Evolutionary conservation across 2,888 invertebrate species (phyloP).

Genomic region (Habroteleia sp.): DNA sequence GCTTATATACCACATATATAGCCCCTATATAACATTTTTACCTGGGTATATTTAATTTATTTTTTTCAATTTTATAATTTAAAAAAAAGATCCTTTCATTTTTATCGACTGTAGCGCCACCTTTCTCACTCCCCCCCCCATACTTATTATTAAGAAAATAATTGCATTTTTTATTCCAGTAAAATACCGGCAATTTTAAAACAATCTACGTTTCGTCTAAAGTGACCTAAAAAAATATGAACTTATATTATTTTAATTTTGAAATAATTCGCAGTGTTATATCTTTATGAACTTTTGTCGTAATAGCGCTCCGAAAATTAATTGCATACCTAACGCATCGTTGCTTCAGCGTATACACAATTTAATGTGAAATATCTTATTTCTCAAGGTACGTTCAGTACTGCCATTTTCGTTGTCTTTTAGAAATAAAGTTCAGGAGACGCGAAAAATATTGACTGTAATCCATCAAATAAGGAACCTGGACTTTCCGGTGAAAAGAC

Average conservation of each 20-base stretch:
- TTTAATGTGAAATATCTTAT: constrained; percentile 55
- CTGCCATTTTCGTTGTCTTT: constrained; percentile 41
- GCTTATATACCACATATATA: too few relatives aligned
- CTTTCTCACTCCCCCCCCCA: too few relatives aligned
- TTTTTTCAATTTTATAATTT: too few relatives aligned
- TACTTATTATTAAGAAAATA: too few relatives aligned
- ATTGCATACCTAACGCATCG: constrained; percentile 47
- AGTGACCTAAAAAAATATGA: background rate
- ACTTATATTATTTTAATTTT: constrained; percentile 14
- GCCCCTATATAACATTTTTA: too few relatives aligned
- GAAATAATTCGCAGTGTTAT: constrained; percentile 9
- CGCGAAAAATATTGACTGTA: constrained; percentile 31
- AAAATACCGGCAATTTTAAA: too few relatives aligned
- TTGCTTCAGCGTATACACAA: constrained; percentile 40
- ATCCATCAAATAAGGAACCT: constrained; percentile 36
- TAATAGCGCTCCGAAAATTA: constrained; percentile 38
- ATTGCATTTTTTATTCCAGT: too few relatives aligned
- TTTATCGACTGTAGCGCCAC: too few relatives aligned
- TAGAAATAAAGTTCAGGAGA: constrained; percentile 45
- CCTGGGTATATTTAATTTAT: too few relatives aligned
- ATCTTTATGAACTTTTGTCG: constrained; percentile 30
- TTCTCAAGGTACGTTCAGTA: constrained; percentile 39
- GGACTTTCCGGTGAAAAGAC: constrained; percentile 12
- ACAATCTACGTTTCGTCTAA: background rate
- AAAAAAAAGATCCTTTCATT: too few relatives aligned